These are phyloP conservation scores for Deilephila porcellus DNA, from an alignment of 2,888 invertebrate species.

Conservation along the genomic window DNA sequence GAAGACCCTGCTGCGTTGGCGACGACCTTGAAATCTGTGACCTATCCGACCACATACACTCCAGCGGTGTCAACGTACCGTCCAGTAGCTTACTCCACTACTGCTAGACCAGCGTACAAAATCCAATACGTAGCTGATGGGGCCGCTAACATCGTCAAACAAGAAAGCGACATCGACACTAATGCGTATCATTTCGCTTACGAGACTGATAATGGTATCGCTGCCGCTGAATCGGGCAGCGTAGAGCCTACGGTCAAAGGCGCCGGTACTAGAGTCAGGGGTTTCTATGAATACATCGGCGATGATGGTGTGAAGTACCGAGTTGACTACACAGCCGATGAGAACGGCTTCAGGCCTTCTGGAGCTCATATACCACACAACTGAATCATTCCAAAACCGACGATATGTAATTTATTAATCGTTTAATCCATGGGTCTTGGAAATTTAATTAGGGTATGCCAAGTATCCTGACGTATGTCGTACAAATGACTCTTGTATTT, in stretches of 20 bases:
- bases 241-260: slow-evolving; percentile 80
- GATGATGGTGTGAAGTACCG: slow-evolving; percentile 85
- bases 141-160: slow-evolving; percentile 83
- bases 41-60: slow-evolving; percentile 55
- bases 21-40: slow-evolving; percentile 52
- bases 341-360: slow-evolving; percentile 83
- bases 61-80: slow-evolving; percentile 44
- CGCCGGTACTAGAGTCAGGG: slow-evolving; percentile 86
- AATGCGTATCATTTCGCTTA: slow-evolving; percentile 86
- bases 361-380: slow-evolving; percentile 81
- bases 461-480: not conserved
- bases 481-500: slow-evolving; percentile 14
- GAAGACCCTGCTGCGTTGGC: slow-evolving; percentile 51
- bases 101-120: slow-evolving; percentile 40
- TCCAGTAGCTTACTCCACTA: slow-evolving; percentile 40
- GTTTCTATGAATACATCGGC: slow-evolving; percentile 88
- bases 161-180: slow-evolving; percentile 76
- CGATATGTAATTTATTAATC: not conserved
- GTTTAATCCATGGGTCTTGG: not conserved
- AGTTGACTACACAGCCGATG: slow-evolving; percentile 86
- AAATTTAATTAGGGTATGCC: not conserved
- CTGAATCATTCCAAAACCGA: slow-evolving; percentile 28
- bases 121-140: slow-evolving; percentile 68
- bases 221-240: slow-evolving; percentile 86
- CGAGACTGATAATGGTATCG: slow-evolving; percentile 87